A percentile compares a stretch with the other conserved stretches of the same genome.
These are phyloP conservation scores for Glaucopsyche alexis DNA, from an alignment of 2,888 invertebrate species.

Conservation along the genomic window DNA sequence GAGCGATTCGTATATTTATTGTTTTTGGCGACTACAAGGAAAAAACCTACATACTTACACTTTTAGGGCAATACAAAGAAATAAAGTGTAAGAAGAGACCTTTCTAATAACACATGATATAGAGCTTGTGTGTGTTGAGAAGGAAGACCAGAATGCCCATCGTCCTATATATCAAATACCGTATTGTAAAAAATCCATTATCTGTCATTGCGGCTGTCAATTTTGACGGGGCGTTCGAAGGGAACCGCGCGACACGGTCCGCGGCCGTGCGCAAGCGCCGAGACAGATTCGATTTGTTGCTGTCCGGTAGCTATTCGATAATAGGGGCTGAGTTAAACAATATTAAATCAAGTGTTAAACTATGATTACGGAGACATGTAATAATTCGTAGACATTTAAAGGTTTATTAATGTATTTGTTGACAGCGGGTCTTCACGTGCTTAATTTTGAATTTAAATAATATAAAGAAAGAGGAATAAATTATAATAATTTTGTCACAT, in stretches of 20 bases:
- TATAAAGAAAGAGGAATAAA: no score
- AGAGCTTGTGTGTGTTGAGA: no score
- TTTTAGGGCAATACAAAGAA: no score
- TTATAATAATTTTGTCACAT: no score
- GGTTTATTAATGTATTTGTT: background rate
- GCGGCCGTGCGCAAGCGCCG: constrained; percentile 42
- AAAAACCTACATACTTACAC: no score
- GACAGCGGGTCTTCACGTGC: no score
- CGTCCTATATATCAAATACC: background rate
- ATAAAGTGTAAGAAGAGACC: no score
- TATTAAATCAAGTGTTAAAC: constrained; percentile 40
- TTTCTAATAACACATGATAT: no score
- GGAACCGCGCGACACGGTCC: constrained; percentile 34
- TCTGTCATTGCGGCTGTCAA: background rate
- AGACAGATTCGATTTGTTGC: constrained; percentile 67
- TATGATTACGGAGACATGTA: background rate
- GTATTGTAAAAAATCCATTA: background rate
- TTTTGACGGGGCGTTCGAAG: constrained; percentile 6
- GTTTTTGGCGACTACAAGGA: no score
- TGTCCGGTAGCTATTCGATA: constrained; percentile 59
- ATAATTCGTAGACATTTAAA: background rate
- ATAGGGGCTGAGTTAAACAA: constrained; percentile 36
- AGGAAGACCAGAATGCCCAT: no score
- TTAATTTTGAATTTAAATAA: no score
- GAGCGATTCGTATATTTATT: no score